Base-by-base conservation (phyloP, 2,797 vertebrate genomes). In the Falco rusticolus region DNA sequence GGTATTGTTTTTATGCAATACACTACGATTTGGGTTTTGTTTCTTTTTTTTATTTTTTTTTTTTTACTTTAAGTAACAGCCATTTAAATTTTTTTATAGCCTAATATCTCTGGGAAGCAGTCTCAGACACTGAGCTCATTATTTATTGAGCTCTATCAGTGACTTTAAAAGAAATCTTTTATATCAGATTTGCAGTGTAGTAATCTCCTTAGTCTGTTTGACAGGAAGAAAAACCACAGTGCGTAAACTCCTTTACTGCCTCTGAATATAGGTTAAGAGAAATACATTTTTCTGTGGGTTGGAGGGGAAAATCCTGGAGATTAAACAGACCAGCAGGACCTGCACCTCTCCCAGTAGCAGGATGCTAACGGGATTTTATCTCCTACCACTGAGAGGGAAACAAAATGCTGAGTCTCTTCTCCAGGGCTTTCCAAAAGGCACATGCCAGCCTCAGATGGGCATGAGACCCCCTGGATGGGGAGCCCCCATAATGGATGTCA, bases 141-240 rank as follows among this genome's bases (percentile, higher is more conserved):
- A 70, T 84, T 85, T 74, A 76, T 79, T 31, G 68, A 93, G 77
- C 60, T 77, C 76, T 16, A 65, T 87, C 92, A 37, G 37, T 31
- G 75, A 61, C 94, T 93, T 90, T 53, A 72, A 87, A 83, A 92
- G 94, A 89, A 95, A 95, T 87, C 90, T 95, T 81, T 75, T 28
- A 66, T 43, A 76, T 86, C 48, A 74, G 93, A 64, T 90, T 89
- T 93, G 82, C 85, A 84, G 90, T 0, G 2, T 9, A 50, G 61
- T 70, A 74, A 91, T 69, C 81, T 92, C 72, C 89, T 91, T 34
- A 54, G 65, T 21, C 41, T 33, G 51, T 47, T 8, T 18, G 86
- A 72, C 53, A 43, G 78, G 53, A 66, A 81, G 81, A 75, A 84
- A 90, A 94, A 29, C 26, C 92, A 34, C 79, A 22, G 66, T 2